Base-by-base conservation (phyloP, 2,888 invertebrate species). In the Patella pellucida region DNA sequence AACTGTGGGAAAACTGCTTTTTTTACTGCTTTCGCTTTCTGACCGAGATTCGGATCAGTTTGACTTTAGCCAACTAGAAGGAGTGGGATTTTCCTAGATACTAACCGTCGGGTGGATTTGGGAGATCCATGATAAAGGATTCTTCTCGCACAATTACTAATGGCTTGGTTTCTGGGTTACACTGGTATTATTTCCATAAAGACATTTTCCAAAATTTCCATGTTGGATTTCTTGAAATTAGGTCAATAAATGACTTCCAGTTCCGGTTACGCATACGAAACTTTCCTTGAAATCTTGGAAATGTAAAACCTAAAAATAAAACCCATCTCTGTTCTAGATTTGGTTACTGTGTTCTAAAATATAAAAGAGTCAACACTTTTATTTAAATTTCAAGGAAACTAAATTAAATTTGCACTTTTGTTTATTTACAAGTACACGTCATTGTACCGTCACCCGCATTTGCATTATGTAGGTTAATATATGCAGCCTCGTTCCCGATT, bases 71-170 rank as follows among this genome's bases (percentile, higher is more conserved):
- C n/a, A n/a, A 41, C 41, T 9, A 41, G 41, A 7, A 9, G 9
- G 41, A 7, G 41, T 41, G 9, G 41, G 41, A 9, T 41, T 41
- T 41, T 41, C 9, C 41, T 41, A 51, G 16, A 68, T 70, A 31
- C 67, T 77, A 75, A 83, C 83, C 83, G 52, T 83, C 83, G 16
- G 83, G 83, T 16, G 83, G 83, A 52, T 80, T 83, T 31, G 83
- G 83, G 16, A 83, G 73, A 74, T 83, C 83, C 83, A 83, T 83
- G 52, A 11, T 76, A 23, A 41, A 9, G 9, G 7, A 9, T 16
- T n/a, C 67, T 62, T 67, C 74, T 75, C 72, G 52, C 72, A 72
- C 71, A 77, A 75, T 19, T 7, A 52, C n/a, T n/a, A n/a, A n/a
- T n/a, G n/a, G 12, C 3, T 27, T 14, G 27, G 52, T 69, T 62